phyloP scores from a whole-genome alignment of 64 coral and sea anemone species.

The Porites australiensis region DNA sequence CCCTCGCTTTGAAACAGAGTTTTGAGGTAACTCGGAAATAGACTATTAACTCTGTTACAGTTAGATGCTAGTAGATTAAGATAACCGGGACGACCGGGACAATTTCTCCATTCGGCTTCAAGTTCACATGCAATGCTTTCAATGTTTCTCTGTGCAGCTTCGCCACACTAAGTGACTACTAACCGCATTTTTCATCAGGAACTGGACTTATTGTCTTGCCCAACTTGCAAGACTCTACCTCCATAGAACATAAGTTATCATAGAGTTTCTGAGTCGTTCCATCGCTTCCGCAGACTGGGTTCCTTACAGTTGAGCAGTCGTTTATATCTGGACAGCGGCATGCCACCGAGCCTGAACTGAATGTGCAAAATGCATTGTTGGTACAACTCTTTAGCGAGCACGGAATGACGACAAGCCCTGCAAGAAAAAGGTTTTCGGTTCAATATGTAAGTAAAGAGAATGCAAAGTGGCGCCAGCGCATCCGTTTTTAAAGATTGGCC shows the following conservation, averaged over 20 bases:
- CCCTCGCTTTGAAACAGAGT: too few species aligned
- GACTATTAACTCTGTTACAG: too few species aligned
- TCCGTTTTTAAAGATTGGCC: too few species aligned
- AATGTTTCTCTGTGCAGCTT: too few species aligned
- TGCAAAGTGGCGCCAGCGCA: too few species aligned
- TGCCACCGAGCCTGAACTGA: conserved; percentile 64
- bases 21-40: too few species aligned
- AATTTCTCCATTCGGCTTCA: too few species aligned
- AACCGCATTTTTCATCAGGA: conserved; percentile 34
- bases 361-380: conserved; percentile 65
- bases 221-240: conserved; percentile 47
- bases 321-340: conserved; percentile 82
- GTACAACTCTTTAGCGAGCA: conserved; percentile 78
- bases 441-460: too few species aligned
- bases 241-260: conserved; percentile 43
- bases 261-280: conserved; percentile 42
- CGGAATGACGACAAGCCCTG: conserved; percentile 68
- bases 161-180: background rate
- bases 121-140: too few species aligned
- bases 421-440: background rate
- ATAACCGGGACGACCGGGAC: too few species aligned
- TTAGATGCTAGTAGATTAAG: too few species aligned
- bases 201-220: conserved; percentile 39
- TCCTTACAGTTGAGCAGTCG: conserved; percentile 48
- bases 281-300: conserved; percentile 53